A percentile compares a stretch with the other conserved stretches of the same genome.
Conservation (phyloP, 1,140 invertebrate genomes). For the Drosophila nigromelanica region DNA sequence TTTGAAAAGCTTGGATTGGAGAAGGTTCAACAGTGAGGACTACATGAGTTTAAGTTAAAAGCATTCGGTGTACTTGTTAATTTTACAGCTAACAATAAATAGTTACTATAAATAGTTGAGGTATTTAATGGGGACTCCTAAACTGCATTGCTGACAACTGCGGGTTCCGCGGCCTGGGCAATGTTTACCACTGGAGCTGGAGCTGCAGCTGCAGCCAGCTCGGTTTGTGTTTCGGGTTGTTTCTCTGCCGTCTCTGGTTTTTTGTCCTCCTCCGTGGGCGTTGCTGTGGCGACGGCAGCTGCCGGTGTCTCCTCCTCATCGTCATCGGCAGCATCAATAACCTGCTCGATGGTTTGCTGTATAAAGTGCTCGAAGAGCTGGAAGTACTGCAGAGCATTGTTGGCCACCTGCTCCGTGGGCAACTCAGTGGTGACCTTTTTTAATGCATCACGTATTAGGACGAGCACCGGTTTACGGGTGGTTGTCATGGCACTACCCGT, state of each 20-base stretch:
- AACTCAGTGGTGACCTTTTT: constrained; percentile 77
- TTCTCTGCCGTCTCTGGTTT: constrained; percentile 45
- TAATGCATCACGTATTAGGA: constrained; percentile 75
- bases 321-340: constrained; percentile 72
- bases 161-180: constrained; percentile 12
- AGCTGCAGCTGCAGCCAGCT: neutral
- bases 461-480: constrained; percentile 68
- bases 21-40: neutral
- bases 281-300: constrained; percentile 11
- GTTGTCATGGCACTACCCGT: constrained; percentile 34
- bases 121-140: constrained; percentile 27
- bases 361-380: constrained; percentile 81
- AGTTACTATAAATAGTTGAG: constrained; percentile 65
- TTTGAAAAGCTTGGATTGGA: neutral
- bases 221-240: constrained; percentile 2
- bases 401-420: constrained; percentile 79
- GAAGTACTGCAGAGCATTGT: constrained; percentile 79
- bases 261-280: constrained; percentile 19
- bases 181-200: neutral
- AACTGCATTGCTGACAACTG: constrained; percentile 44
- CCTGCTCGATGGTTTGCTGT: constrained; percentile 78
- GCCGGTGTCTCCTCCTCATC: constrained; percentile 65
- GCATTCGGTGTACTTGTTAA: constrained; percentile 19
- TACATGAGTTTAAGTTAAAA: neutral
- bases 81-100: constrained; percentile 68